These are phyloP conservation scores for Pterostichus madidus DNA, from an alignment of 2,888 invertebrate genomes.

Conservation along the genomic window DNA sequence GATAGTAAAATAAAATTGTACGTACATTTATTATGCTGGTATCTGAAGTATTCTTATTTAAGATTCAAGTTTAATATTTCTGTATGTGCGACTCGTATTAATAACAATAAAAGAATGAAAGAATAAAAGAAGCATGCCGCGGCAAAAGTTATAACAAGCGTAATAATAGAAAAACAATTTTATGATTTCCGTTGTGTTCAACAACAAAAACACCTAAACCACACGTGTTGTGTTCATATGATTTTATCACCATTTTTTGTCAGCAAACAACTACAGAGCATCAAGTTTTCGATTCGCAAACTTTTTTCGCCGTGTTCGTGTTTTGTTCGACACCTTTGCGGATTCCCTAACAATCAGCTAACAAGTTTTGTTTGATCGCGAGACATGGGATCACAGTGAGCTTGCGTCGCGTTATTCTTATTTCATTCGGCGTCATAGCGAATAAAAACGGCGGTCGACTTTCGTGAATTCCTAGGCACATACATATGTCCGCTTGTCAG, in stretches of 20 bases:
- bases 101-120: constrained; percentile 16
- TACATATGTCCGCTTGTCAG: constrained; percentile 67
- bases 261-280: constrained; percentile 12
- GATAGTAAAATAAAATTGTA: too few species aligned
- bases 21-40: too few species aligned
- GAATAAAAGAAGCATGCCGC: neutral
- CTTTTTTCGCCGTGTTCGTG: constrained; percentile 52
- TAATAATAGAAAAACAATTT: constrained; percentile 9
- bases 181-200: constrained; percentile 38
- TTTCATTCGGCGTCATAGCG: constrained; percentile 56
- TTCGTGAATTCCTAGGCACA: constrained; percentile 65
- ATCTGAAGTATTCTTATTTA: too few species aligned
- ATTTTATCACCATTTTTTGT: constrained; percentile 50
- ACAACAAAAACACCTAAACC: neutral
- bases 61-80: neutral
- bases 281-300: constrained; percentile 46
- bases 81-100: neutral
- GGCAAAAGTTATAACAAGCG: constrained; percentile 7
- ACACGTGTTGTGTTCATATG: constrained; percentile 54
- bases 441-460: constrained; percentile 59
- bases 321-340: constrained; percentile 60
- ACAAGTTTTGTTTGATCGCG: constrained; percentile 50
- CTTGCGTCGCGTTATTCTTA: constrained; percentile 51
- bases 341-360: constrained; percentile 58
- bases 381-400: constrained; percentile 44